Evolutionary conservation across 2,888 invertebrate genomes (phyloP).

Genomic region (Cephus pulcher): DNA sequence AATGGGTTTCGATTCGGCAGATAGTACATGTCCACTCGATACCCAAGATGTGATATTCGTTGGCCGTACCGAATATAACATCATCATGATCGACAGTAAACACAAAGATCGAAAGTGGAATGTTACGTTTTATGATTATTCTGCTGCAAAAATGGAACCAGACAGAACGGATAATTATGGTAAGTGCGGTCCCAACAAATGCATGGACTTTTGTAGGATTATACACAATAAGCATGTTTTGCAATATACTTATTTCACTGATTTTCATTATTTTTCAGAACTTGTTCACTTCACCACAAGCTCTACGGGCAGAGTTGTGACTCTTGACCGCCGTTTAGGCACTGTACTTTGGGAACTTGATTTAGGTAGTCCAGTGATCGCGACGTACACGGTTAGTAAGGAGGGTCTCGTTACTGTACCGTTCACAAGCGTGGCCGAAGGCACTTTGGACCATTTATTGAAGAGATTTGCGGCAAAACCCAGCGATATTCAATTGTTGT

Average conservation of each 20-base stretch:
- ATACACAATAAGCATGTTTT: too few species aligned
- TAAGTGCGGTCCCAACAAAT: conserved; percentile 58
- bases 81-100: conserved; percentile 92
- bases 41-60: conserved; percentile 80
- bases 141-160: conserved; percentile 83
- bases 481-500: conserved; percentile 69
- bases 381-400: conserved; percentile 82
- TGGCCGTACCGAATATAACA: conserved; percentile 91
- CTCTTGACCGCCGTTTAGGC: conserved; percentile 85
- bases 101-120: conserved; percentile 87
- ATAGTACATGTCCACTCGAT: conserved; percentile 78
- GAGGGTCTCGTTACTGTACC: conserved; percentile 86
- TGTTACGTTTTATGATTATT: conserved; percentile 96
- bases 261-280: conserved; percentile 69
- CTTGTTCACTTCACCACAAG: conserved; percentile 91
- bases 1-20: conserved; percentile 72
- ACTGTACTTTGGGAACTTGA: conserved; percentile 89
- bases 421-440: conserved; percentile 89
- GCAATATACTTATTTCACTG: neutral
- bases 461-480: conserved; percentile 64
- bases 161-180: conserved; percentile 86
- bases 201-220: too few species aligned
- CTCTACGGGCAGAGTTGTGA: conserved; percentile 87
- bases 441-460: conserved; percentile 77
- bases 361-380: conserved; percentile 90